Conservation (phyloP, 2,797 vertebrate species). For the Alauda arvensis region DNA sequence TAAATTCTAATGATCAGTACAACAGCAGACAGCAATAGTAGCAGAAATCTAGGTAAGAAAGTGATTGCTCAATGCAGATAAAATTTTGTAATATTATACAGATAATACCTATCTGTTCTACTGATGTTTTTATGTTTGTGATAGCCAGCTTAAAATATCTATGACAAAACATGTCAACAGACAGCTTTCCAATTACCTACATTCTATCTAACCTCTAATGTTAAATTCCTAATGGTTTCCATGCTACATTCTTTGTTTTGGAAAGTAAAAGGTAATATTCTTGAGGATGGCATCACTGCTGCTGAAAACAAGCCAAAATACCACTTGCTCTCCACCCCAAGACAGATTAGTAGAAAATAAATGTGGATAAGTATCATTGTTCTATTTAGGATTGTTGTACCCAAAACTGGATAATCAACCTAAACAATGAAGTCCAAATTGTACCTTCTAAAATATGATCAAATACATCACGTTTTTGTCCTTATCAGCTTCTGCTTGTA, state of each 20-base stretch:
- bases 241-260: not conserved
- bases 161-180: not conserved
- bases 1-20: not conserved
- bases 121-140: not conserved
- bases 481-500: not conserved
- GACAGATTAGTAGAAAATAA: not conserved
- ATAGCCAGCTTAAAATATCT: not conserved
- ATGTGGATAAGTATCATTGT: not conserved
- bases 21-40: not conserved
- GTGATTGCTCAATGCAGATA: not conserved
- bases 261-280: not conserved
- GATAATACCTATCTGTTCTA: not conserved
- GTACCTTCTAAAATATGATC: not conserved
- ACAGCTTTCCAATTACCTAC: not conserved
- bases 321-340: accelerated
- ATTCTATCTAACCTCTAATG: not conserved
- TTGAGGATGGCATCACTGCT: not conserved
- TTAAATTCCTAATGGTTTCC: not conserved
- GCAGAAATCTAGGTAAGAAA: not conserved
- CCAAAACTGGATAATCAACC: not conserved
- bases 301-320: not conserved
- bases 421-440: not conserved
- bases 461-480: not conserved
- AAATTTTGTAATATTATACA: not conserved
- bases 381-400: not conserved